Evolutionary conservation across 2,113 vertebrate genomes (phyloP).

Genomic region (Stomatorhinus ivindoensis): DNA sequence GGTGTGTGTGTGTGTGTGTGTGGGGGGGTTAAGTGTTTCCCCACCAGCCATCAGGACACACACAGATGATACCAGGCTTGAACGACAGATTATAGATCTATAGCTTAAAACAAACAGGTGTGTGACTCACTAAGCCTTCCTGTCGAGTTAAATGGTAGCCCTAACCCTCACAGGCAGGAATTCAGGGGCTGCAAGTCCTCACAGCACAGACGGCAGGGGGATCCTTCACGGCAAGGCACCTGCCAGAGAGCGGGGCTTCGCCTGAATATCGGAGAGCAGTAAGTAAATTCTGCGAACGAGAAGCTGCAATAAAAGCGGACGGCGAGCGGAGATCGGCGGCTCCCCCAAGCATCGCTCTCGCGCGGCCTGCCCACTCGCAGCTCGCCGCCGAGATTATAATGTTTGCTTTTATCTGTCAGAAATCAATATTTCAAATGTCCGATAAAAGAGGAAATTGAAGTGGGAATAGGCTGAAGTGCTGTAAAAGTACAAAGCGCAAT

Average conservation of each 20-base stretch:
- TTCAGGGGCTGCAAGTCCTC: constrained; percentile 72
- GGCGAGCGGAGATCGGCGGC: constrained; percentile 64
- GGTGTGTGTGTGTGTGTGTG: background rate
- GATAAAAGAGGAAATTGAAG: constrained; percentile 99
- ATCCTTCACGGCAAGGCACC: constrained; percentile 68
- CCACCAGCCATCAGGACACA: background rate
- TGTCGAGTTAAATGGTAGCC: constrained; percentile 68
- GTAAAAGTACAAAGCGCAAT: constrained; percentile 99
- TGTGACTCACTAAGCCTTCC: constrained; percentile 64
- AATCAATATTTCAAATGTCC: constrained; percentile 99
- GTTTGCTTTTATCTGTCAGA: constrained; percentile 99
- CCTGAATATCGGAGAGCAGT: constrained; percentile 88
- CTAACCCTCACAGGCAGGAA: constrained; percentile 66
- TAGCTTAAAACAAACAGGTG: background rate
- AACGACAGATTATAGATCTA: constrained; percentile 39
- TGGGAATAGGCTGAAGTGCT: constrained; percentile 99
- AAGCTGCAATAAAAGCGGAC: constrained; percentile 91
- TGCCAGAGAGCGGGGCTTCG: constrained; percentile 71
- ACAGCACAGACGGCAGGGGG: constrained; percentile 34
- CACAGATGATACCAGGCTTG: constrained; percentile 27
- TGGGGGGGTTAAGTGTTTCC: background rate
- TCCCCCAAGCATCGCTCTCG: constrained; percentile 74
- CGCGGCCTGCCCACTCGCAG: constrained; percentile 71
- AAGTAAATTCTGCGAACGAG: constrained; percentile 95
- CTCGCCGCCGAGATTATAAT: constrained; percentile 95